Percentiles rank a stretch among this genome's conserved stretches.
phyloP scores from a whole-genome alignment of 1,140 invertebrate genomes.

The Neotoxoptera formosana region DNA sequence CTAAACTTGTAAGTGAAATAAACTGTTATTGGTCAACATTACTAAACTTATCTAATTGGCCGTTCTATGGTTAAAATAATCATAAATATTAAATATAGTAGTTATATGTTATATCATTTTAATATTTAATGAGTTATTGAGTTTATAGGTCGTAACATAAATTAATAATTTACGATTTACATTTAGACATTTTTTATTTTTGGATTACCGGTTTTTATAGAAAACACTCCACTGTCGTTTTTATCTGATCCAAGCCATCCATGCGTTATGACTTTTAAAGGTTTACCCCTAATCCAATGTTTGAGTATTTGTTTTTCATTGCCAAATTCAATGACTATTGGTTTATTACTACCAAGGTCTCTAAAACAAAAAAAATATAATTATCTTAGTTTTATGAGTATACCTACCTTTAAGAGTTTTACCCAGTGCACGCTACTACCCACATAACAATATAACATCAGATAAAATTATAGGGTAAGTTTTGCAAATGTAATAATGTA shows the following conservation, averaged over 20 bases:
- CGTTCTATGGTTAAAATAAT: no score
- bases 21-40: no score
- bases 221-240: neutral
- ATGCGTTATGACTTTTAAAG: conserved; percentile 30
- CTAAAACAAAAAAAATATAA: neutral
- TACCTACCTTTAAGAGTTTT: neutral
- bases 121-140: neutral
- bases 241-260: neutral
- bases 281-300: neutral
- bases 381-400: no score
- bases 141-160: neutral
- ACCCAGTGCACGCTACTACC: no score
- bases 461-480: neutral
- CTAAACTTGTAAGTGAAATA: no score
- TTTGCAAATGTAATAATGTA: neutral
- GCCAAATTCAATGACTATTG: neutral
- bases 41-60: no score
- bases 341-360: neutral
- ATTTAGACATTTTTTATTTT: neutral
- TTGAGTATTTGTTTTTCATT: conserved; percentile 1
- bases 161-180: neutral
- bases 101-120: no score
- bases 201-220: conserved; percentile 8
- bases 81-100: no score
- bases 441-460: no score